Evolutionary conservation across 2,797 vertebrate species (phyloP), one percentile per base, ranked within the genome.

Genomic region (Pyrocephalus nanus): DNA sequence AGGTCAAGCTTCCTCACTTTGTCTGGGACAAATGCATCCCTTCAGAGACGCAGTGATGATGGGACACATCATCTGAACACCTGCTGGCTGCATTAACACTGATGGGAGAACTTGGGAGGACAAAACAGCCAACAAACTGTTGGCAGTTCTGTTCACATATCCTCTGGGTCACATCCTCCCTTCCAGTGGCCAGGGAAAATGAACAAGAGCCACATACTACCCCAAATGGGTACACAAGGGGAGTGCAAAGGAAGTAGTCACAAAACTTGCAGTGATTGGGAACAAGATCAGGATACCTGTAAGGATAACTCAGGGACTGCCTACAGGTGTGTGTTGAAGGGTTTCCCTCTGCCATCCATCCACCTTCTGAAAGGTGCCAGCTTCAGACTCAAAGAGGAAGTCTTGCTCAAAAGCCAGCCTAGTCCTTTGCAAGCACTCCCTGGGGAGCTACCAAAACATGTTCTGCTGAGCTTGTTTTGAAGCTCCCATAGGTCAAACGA

Each of bases 21-120:
- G 17, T 17, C 53, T 27, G 32, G 18, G 43, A 64, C 12, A 79
- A 61, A 20, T 9, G 22, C 61, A 58, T 34, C 62, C 17, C 71
- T 72, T 40, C 54, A 70, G 51, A 69, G 64, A 40, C 15, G 20
- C 51, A 62, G 26, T 2, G 45, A 67, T 6, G 9, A 50, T 1
- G 20, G 34, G 51, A 78, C 34, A 45, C 30, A 19, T 7, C 48
- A 73, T 21, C 30, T 48, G 29, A 82, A 43, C 11, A 36, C 43
- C 32, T 48, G 42, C 43, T 4, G 0, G 23, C 55, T 22, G 21
- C 1, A 0, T 3, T 34, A 75, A 32, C 34, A 6, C 16, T 7
- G 30, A 75, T 5, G 7, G 66, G 34, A 77, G 26, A 67, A 42
- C 16, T 6, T 8, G 32, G 27, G 58, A 64, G 18, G 12, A 32